These are phyloP conservation scores for Halichoerus grypus DNA, from an alignment of 2,113 vertebrate species.

Conservation along the genomic window DNA sequence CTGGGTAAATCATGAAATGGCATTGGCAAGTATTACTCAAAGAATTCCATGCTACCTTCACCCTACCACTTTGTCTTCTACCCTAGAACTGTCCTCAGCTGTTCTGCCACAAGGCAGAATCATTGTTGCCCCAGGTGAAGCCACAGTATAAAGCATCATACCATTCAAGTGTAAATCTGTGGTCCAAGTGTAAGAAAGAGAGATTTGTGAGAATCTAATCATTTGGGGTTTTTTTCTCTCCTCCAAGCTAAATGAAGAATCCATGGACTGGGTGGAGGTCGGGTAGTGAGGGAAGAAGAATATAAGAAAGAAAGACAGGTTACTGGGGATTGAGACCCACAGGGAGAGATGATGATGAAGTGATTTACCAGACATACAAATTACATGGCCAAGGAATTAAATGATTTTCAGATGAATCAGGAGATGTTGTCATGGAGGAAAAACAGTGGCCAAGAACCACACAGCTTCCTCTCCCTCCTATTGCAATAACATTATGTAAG, in stretches of 20 bases:
- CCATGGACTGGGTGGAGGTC: background rate
- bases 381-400: background rate
- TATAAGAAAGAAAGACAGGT: background rate
- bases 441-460: background rate
- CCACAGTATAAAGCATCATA: background rate
- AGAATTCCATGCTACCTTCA: background rate
- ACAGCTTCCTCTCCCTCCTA: background rate
- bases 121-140: background rate
- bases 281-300: no score
- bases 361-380: background rate
- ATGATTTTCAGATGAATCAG: background rate
- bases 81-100: background rate
- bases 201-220: background rate
- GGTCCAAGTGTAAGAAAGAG: background rate
- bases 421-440: background rate
- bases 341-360: background rate
- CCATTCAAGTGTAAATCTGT: background rate
- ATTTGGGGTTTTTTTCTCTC: background rate
- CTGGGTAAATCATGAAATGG: background rate
- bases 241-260: background rate
- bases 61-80: background rate
- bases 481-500: background rate
- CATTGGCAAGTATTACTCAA: background rate
- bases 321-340: background rate
- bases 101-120: background rate